Base-by-base conservation (phyloP, 1,140 invertebrate species). In the Drosophila athabasca region DNA sequence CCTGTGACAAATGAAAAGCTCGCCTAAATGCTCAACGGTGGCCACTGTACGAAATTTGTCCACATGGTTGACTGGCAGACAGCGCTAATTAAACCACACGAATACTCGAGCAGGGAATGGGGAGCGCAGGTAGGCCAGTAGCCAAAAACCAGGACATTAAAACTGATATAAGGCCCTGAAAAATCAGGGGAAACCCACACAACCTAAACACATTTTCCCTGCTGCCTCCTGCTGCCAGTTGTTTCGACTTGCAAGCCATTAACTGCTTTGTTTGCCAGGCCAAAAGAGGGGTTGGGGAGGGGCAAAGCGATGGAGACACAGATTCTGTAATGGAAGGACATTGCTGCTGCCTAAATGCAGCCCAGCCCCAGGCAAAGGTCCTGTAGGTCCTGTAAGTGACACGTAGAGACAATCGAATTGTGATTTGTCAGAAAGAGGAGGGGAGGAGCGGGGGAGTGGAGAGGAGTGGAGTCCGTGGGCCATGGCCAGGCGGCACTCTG, bases 381-480 rank as follows among this genome's bases (percentile, higher is more conserved):
- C 35, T 39, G 35, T 39, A 39, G 35, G 54, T 80, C 68, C 82
- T 87, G 82, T 87, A 85, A 82, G 65, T 85, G 82, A 85, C 82
- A 87, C 82, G 83, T 82, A 82, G 82, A 76, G 62, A 77, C 82
- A 87, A 85, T 85, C 82, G 83, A 87, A 85, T 72, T 85, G 82
- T 85, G 82, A 85, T 85, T 85, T 85, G 78, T 67, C 43, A 60
- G 50, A 29, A 58, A 59, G 26, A 17, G 53, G 53, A 35, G 31
- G 17, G 17, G 17, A 19, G 17, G 17, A 19, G 17, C 1, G 17
- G 17, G 17, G 17, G 17, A 19, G 17, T 19, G 17, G 17, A 1
- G 17, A 1, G 17, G 17, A 19, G 17, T 19, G 0, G n/a, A 24
- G 2, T 41, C 17, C 7, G 2, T 31, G 31, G n/a, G 11, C 51